Conservation (phyloP, 2,113 vertebrate species). For the Picathartes gymnocephalus region DNA sequence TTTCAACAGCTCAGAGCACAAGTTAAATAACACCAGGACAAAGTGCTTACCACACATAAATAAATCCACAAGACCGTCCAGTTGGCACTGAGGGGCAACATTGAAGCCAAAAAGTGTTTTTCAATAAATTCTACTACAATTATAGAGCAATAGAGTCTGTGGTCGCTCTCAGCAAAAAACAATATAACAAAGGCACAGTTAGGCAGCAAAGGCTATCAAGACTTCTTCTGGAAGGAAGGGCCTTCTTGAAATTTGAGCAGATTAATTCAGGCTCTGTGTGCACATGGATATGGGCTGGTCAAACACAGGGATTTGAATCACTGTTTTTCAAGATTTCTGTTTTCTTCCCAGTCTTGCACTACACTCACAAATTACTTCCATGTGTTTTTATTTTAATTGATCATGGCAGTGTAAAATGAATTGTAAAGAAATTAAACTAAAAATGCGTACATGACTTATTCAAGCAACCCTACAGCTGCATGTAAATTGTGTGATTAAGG, state of each 20-base stretch:
- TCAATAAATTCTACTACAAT: not conserved
- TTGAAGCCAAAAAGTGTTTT: not conserved
- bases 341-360: not conserved
- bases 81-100: not conserved
- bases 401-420: not conserved
- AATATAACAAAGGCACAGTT: not conserved
- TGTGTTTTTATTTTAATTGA: not conserved
- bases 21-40: not conserved
- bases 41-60: not conserved
- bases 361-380: not conserved
- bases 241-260: not conserved
- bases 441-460: not conserved
- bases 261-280: not conserved
- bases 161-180: not conserved
- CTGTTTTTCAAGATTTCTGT: not conserved
- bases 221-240: not conserved
- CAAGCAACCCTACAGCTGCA: not conserved
- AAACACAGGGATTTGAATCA: not conserved
- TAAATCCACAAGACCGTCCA: not conserved
- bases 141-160: not conserved
- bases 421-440: not conserved
- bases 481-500: not conserved
- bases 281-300: not conserved
- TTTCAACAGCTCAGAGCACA: slow-evolving; percentile 17
- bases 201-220: not conserved